Evolutionary conservation across 1,140 invertebrate species (phyloP).

Genomic region (Lepidotrigona ventralis): DNA sequence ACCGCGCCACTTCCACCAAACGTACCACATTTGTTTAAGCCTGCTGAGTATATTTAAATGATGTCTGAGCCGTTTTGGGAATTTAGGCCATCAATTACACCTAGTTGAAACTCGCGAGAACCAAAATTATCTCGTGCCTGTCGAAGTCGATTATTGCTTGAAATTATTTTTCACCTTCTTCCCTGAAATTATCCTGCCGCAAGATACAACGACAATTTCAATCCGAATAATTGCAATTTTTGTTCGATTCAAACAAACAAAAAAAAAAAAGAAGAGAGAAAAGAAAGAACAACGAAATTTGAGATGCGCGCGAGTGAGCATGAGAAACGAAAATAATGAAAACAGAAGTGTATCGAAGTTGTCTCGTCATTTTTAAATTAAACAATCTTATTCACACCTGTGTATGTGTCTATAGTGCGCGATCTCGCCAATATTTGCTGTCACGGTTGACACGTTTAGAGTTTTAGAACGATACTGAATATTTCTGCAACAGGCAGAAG

Average conservation of each 20-base stretch:
- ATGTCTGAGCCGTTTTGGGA: background rate
- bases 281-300: too few relatives aligned
- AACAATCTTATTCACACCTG: background rate
- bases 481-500: too few relatives aligned
- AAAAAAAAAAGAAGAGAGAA: background rate
- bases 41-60: too few relatives aligned
- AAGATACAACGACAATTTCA: too few relatives aligned
- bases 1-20: too few relatives aligned
- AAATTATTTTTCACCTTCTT: too few relatives aligned
- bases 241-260: background rate
- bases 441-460: background rate
- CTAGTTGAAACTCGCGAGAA: too few relatives aligned
- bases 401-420: too few relatives aligned
- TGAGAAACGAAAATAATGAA: constrained; percentile 50
- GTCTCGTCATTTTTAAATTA: constrained; percentile 46
- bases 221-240: background rate
- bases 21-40: too few relatives aligned
- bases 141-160: too few relatives aligned
- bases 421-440: background rate
- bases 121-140: too few relatives aligned
- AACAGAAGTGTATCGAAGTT: constrained; percentile 53
- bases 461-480: background rate
- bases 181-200: too few relatives aligned
- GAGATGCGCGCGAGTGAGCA: background rate
- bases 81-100: background rate